Evolutionary conservation across 2,113 vertebrate genomes (phyloP), one percentile per base, ranked within the genome.

Genomic region (Oncorhynchus gorbuscha): DNA sequence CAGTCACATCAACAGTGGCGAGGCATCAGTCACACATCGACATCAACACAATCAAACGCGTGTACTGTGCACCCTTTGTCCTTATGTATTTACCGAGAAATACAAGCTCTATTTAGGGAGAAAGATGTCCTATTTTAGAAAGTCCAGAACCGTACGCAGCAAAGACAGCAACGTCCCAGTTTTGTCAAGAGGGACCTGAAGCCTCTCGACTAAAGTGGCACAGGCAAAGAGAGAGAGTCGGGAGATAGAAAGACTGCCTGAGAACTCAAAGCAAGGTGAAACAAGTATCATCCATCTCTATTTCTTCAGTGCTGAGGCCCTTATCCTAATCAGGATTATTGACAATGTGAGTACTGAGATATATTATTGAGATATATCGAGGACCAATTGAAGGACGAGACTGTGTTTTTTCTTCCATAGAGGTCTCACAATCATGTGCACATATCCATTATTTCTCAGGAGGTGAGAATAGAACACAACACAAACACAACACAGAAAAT

Each of bases 121-220:
- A 74, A 89, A 90, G 76, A 78, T 92, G 91, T 90, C 91, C 91
- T 91, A 93, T 91, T 93, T 94, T 88, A 86, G 83, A 78, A 87
- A 83, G 90, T 86, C 89, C 82, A 87, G 81, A 87, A 88, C 89
- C 89, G 84, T 83, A 90, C 89, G 91, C 86, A 92, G 91, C 91
- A 92, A 90, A 93, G 91, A 92, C 88, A 89, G 87, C 85, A 89
- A 87, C 90, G 93, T 90, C 92, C 93, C 86, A 93, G 89, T 90
- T 93, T 89, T 88, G 85, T 91, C 87, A 86, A 85, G 84, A 88
- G 84, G 81, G 81, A 89, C 84, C 83, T 79, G 83, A 89, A 85
- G 84, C 89, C 86, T 88, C 74, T 74, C 83, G 89, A 85, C 86
- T 89, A 80, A 84, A 83, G 80, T 84, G 82, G 85, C 86, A 89